phyloP scores from a whole-genome alignment of 2,888 invertebrate species.

The Hesperia comma region DNA sequence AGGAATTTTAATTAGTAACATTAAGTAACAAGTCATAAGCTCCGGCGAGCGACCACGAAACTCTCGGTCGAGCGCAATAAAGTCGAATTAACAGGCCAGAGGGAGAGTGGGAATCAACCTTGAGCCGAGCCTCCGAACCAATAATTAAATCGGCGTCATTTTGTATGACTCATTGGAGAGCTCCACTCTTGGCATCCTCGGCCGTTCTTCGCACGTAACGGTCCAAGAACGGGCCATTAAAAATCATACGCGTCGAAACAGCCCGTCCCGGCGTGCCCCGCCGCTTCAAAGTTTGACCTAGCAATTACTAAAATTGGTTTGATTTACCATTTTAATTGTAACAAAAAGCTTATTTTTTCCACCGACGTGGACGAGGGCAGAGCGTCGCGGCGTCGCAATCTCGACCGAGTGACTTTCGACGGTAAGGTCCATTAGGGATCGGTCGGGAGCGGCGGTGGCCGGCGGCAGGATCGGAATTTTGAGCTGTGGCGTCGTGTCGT shows the following conservation, averaged over 20 bases:
- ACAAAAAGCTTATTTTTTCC: conserved; percentile 83
- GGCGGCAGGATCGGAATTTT: conserved; percentile 67
- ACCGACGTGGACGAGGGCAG: conserved; percentile 63
- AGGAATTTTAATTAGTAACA: conserved; percentile 49
- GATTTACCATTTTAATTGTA: conserved; percentile 84
- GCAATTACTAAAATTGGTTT: conserved; percentile 84
- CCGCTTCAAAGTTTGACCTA: conserved; percentile 80
- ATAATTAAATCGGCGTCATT: conserved; percentile 51
- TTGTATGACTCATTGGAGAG: conserved; percentile 44
- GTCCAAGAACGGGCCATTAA: conserved; percentile 60
- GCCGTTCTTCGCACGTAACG: conserved; percentile 50
- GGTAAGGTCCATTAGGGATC: conserved; percentile 78
- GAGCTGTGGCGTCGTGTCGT: conserved; percentile 76
- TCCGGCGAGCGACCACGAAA: conserved; percentile 36
- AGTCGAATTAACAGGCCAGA: conserved; percentile 7
- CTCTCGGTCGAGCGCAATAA: conserved; percentile 6
- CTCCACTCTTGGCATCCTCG: conserved; percentile 38
- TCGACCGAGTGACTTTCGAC: conserved; percentile 81
- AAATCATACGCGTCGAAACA: conserved; percentile 71
- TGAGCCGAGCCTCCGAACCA: conserved; percentile 43
- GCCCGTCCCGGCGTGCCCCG: conserved; percentile 62
- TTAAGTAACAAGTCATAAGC: conserved; percentile 43
- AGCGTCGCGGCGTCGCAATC: conserved; percentile 68
- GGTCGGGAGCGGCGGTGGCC: conserved; percentile 55
- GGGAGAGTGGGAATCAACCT: conserved; percentile 34